Base-by-base conservation (phyloP, 2,888 invertebrate genomes). In the Drosophila kanekoi region DNA sequence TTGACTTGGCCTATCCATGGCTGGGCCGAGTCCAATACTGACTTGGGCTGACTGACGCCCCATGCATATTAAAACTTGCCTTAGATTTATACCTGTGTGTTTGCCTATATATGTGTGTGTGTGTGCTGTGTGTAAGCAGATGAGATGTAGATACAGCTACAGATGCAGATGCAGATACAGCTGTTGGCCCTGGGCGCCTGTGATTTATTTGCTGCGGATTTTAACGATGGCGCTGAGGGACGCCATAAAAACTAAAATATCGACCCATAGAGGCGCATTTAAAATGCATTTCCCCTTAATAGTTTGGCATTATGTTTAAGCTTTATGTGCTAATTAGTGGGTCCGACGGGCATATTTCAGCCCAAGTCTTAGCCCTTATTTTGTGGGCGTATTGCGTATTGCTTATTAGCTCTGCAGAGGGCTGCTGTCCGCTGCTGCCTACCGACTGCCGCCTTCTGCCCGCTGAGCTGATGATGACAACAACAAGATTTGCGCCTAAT, bases 401-500 rank as follows among this genome's bases (percentile, higher is more conserved):
- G 28, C 45, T 28, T 40, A 51, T 41, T 33, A 52, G 4, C 14
- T n/a, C 47, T 10, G 47, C 47, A 14, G 13, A n/a, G 33, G 3
- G 14, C 16, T 28, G 35, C 28, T 37, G 32, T 33, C 20, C 28
- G 47, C 11, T 32, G 23, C 28, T 16, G 23, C 13, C 38, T 33
- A 18, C 9, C 6, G 18, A 20, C 44, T 28, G 56, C 32, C 23
- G 5, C 43, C 44, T 51, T 58, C 44, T 32, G 56, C 32, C 23
- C 5, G 43, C 44, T 58, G 63, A 51, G 37, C 32, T 33, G 62
- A 61, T 74, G 69, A 78, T 84, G 81, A 70, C 49, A 74, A 62
- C 64, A 71, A 72, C 66, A 76, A 82, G 83, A 86, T 86, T 82
- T 86, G 75, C 72, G 82, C 80, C 85, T 87, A 85, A 85, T 85